These are phyloP conservation scores for Metopolophium dirhodum DNA, from an alignment of 1,140 invertebrate genomes.

Conservation along the genomic window DNA sequence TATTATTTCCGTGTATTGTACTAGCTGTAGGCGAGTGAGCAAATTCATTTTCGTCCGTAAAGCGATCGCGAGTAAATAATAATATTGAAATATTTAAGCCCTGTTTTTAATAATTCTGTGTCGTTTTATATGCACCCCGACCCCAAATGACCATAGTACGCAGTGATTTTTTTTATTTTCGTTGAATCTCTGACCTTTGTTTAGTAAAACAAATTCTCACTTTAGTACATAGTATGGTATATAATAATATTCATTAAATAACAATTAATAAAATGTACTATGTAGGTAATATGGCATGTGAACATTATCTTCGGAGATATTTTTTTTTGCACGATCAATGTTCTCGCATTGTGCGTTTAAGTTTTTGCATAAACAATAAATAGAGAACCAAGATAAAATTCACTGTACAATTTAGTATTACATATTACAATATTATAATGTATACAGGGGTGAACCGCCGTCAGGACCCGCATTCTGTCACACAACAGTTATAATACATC, in stretches of 20 bases:
- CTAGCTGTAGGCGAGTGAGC: not conserved
- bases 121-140: not conserved
- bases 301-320: not conserved
- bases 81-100: not conserved
- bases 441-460: not conserved
- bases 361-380: not conserved
- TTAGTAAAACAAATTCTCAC: not conserved
- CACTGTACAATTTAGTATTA: not conserved
- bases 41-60: not conserved
- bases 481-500: not conserved
- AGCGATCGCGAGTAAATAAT: not conserved
- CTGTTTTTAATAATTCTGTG: not conserved
- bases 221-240: not conserved
- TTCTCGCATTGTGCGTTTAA: not conserved
- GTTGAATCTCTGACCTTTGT: not conserved
- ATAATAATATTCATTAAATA: not conserved
- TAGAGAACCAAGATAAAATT: not conserved
- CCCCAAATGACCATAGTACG: not conserved
- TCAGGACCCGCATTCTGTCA: not conserved
- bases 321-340: slow-evolving; percentile 8
- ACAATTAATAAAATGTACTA: not conserved
- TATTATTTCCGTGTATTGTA: not conserved
- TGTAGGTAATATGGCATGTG: not conserved
- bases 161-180: not conserved
- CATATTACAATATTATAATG: not conserved